phyloP scores from a whole-genome alignment of 35 echinoderm and acorn worm species.

The Acanthaster planci region DNA sequence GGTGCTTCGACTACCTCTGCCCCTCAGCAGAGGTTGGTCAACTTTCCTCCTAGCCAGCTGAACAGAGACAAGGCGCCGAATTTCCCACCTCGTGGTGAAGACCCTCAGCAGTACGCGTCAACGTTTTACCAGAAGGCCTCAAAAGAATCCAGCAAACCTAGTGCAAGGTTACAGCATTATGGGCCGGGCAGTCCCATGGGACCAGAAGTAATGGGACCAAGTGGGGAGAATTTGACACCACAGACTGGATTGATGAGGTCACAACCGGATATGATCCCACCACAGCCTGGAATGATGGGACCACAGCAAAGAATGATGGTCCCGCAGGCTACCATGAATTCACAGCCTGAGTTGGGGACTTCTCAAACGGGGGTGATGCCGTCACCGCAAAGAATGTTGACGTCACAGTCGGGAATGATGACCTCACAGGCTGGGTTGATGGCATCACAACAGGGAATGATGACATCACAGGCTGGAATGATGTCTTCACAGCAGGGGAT shows the following conservation, averaged over 20 bases:
- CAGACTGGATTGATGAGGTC: conserved; percentile 64
- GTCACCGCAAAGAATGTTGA: conserved; percentile 54
- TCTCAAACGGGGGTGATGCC: conserved; percentile 59
- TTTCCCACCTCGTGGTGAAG: conserved; percentile 96
- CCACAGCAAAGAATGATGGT: conserved; percentile 65
- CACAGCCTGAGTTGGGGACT: conserved; percentile 39
- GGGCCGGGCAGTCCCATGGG: conserved; percentile 74
- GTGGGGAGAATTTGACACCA: conserved; percentile 36
- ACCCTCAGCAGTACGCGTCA: conserved; percentile 93
- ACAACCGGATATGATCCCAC: conserved; percentile 22
- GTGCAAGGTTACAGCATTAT: conserved; percentile 76
- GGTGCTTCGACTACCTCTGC: conserved; percentile 2
- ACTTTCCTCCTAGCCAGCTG: conserved; percentile 92
- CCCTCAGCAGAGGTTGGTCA: conserved; percentile 78
- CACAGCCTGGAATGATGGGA: conserved; percentile 51
- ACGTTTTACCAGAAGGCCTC: conserved; percentile 92
- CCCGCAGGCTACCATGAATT: conserved; percentile 1
- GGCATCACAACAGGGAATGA: conserved; percentile 52
- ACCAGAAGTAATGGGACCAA: conserved; percentile 59
- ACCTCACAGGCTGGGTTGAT: conserved; percentile 52
- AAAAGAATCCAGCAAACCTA: conserved; percentile 58
- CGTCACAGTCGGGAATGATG: conserved; percentile 45
- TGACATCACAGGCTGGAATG: conserved; percentile 60
- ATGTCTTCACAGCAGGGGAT: conserved; percentile 44
- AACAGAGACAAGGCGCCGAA: conserved; percentile 99